phyloP scores from a whole-genome alignment of 2,888 invertebrate genomes.

The Pristionchus maxplancki region DNA sequence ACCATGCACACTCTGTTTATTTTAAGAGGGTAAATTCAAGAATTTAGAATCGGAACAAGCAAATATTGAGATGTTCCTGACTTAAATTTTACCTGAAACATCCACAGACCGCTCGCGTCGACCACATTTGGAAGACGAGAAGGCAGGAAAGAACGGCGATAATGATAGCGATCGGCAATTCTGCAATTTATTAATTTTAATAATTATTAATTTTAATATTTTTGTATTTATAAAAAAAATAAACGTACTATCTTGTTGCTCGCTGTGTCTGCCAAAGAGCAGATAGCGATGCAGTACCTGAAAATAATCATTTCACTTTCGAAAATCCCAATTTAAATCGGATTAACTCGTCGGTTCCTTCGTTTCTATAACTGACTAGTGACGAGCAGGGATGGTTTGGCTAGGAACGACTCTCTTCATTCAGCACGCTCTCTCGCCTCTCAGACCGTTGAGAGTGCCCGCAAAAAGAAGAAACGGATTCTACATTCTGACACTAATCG shows the following conservation, averaged over 20 bases:
- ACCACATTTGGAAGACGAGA: slow-evolving; percentile 66
- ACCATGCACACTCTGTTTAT: too few species aligned
- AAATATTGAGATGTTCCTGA: too few species aligned
- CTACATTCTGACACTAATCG: neutral
- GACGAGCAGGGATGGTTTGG: too few species aligned
- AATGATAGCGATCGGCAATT: slow-evolving; percentile 48
- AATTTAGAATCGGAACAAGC: too few species aligned
- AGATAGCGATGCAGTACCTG: slow-evolving; percentile 48
- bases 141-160: slow-evolving; percentile 58
- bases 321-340: neutral
- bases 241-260: slow-evolving; percentile 16
- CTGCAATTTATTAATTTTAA: slow-evolving; percentile 8
- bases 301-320: neutral
- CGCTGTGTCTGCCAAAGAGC: neutral
- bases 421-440: neutral
- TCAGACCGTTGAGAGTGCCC: too few species aligned
- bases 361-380: neutral
- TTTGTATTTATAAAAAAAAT: neutral
- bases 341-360: neutral
- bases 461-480: neutral
- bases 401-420: neutral
- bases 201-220: neutral
- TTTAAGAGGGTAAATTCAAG: too few species aligned
- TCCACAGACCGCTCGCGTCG: slow-evolving; percentile 65
- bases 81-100: slow-evolving; percentile 58